Evolutionary conservation across 2,797 vertebrate species (phyloP), one percentile per base, ranked within the genome.

Genomic region (Paguma larvata): DNA sequence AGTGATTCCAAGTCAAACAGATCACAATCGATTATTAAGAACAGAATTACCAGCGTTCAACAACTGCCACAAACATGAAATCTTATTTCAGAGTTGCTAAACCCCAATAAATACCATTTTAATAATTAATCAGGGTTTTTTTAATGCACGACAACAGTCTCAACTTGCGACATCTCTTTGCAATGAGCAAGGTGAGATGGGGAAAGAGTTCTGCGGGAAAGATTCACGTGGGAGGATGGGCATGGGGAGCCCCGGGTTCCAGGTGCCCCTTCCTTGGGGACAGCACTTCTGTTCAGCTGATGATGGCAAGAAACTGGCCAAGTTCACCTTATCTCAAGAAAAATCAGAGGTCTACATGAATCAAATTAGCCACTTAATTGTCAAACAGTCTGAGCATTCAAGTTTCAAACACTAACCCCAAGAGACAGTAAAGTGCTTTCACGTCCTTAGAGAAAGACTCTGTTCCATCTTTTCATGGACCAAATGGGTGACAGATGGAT

Each of bases 1-100:
- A 98, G 95, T 95, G 98, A 98, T 98, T 98, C 98, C 97, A 98
- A 98, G 98, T 98, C 98, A 98, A 98, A 98, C 97, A 98, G 98
- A 98, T 98, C 97, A 97, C 98, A 97, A 97, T 97, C 63, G 98
- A 98, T 98, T 98, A 98, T 98, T 98, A 98, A 98, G 98, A 97
- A 98, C 70, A 97, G 98, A 98, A 98, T 98, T 97, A 98, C 96
- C 82, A 14, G 94, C 89, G 94, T 79, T 94, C 73, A 97, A 98
- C 96, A 98, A 95, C 97, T 97, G 98, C 94, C 98, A 98, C 87
- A 30, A 23, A 94, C 56, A 85, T 0, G 16, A 91, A 96, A 93
- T 95, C 85, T 41, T 94, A 93, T 95, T 93, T 92, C 48, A 6
- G 95, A 98, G 95, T 95, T 98, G 97, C 97, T 98, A 97, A 98